Evolutionary conservation across 2,113 vertebrate species (phyloP), one percentile per base, ranked within the genome.

Genomic region (Labrus mixtus): DNA sequence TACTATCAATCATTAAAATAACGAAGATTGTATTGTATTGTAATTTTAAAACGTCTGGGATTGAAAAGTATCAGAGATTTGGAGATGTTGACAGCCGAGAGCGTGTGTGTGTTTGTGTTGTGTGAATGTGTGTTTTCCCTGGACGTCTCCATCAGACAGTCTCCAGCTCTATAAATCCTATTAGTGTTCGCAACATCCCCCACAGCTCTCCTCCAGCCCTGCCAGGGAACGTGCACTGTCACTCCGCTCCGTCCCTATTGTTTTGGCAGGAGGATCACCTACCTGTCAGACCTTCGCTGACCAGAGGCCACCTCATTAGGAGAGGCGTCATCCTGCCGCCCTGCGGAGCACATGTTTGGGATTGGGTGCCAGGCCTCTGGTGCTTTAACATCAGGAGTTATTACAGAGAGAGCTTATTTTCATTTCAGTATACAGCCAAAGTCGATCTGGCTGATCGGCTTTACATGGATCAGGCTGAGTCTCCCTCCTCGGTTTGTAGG

Each of bases 351-450:
- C 2, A 22, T 65, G 54, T n/a, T 46, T 37, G 23, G 48, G 36
- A 66, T 10, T 16, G 17, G 11, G 20, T 51, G 54, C 33, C 51
- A 43, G 53, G 53, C 43, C 12, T 17, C 15, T 0, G 9, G 37
- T 16, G 41, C 16, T 58, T 29, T 17, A 57, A 45, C n/a, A n/a
- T 75, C 22, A 48, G 20, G 9, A 71, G 8, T 61, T 56, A 41
- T 57, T 43, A 37, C 57, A 69, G 8, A 64, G 41, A 41, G 46
- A 29, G 36, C 51, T 63, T 48, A 48, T 61, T 67, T 62, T 67
- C n/a, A 29, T 77, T 65, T 77, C 37, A 37, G 23, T 64, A 57
- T 17, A 39, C 54, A 37, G 29, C 51, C 60, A 41, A 46, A 23
- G 50, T 46, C 17, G 57, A 29, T 51, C 54, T 43, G 33, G 23